Evolutionary conservation across 1,140 invertebrate species (phyloP), one percentile per base, ranked within the genome.

Genomic region (Coptotermes formosanus): DNA sequence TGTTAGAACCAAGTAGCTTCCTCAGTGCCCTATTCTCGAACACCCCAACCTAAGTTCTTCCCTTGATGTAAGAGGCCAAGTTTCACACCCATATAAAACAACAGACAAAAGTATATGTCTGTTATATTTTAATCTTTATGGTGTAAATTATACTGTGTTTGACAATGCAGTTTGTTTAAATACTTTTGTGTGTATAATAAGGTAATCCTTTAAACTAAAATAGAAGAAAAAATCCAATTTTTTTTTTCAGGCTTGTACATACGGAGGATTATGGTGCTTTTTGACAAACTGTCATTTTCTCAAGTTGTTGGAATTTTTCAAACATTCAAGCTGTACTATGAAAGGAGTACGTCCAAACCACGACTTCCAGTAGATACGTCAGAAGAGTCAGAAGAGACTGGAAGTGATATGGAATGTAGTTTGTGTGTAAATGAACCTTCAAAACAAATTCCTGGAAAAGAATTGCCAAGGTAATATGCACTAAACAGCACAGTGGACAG

Each of bases 251-350:
- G 95, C 43, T 89, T 97, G 86, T 97, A 97, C 91, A 92, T 97
- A 86, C 92, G 97, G 87, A 92, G 96, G 89, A 95, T 97, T 89
- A 93, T 95, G 85, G 91, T 97, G 4, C 94, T 95, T 85, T 95
- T 97, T 90, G 95, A 97, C 88, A 96, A 95, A 90, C 91, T 97
- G 75, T 94, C 94, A 44, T 97, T 98, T 91, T 94, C 95, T 52
- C 95, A 97, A 92, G 93, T 97, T 44, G 94, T 95, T 85, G 91
- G 92, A 45, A 91, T 96, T 69, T 95, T 94, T 89, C 93, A 94
- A 88, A 93, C 94, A 87, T 94, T 95, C 87, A 92, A 93, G 88
- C 89, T 90, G 7, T 95, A 95, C 88, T 94, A 94, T 89, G 92
- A 94, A 87, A 91, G 91, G 89, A 92, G 92, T 85, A 83, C 87